phyloP scores from a whole-genome alignment of 2,888 invertebrate species.

The Tinea pellionella region DNA sequence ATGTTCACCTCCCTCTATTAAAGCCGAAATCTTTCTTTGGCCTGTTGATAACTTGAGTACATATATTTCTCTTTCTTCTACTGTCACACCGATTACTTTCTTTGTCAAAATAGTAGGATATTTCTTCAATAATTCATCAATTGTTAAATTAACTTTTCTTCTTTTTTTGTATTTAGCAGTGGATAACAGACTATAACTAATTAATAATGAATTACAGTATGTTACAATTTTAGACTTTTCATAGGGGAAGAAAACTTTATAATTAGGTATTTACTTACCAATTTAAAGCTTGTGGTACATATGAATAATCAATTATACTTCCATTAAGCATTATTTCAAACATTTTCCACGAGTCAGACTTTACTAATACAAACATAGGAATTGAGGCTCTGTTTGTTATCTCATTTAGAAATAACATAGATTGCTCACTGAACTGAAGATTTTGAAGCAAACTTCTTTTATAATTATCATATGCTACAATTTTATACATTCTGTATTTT shows the following conservation, averaged over 20 bases:
- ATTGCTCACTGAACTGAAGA: slow-evolving; percentile 26
- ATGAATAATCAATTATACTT: not conserved
- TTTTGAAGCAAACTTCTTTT: slow-evolving; percentile 39
- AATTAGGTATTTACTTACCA: not conserved
- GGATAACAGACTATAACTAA: too few species aligned
- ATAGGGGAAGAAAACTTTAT: too few species aligned
- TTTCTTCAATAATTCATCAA: slow-evolving; percentile 19
- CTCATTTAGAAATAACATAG: slow-evolving; percentile 38
- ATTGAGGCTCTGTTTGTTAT: slow-evolving; percentile 48
- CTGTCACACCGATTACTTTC: slow-evolving; percentile 35
- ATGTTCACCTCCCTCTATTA: slow-evolving; percentile 48
- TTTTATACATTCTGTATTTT: slow-evolving; percentile 32
- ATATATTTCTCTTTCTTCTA: slow-evolving; percentile 38
- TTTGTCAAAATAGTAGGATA: slow-evolving; percentile 24
- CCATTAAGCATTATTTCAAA: slow-evolving; percentile 28
- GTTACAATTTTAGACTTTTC: too few species aligned
- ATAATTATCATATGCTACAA: slow-evolving; percentile 40
- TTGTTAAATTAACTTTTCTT: not conserved
- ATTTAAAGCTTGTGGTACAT: not conserved
- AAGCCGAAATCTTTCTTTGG: slow-evolving; percentile 30
- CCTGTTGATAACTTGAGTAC: slow-evolving; percentile 34
- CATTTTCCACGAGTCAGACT: slow-evolving; percentile 20
- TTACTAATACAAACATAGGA: slow-evolving; percentile 40
- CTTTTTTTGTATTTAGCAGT: not conserved
- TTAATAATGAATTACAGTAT: too few species aligned